Evolutionary conservation across 2,113 vertebrate genomes (phyloP).

Genomic region (Sylvietta virens): DNA sequence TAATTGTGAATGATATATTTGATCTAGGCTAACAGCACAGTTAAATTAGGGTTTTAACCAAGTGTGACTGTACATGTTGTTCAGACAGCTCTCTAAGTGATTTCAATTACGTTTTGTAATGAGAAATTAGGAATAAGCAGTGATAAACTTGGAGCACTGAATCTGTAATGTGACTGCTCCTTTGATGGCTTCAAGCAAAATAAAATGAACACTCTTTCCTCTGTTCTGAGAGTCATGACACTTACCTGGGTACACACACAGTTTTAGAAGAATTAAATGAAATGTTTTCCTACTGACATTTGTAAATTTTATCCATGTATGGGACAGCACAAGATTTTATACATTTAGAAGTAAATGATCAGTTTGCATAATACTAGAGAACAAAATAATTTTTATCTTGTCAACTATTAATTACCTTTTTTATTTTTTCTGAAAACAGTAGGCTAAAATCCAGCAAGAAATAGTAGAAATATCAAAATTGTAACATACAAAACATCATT

Average conservation of each 20-base stretch:
- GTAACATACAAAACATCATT: neutral
- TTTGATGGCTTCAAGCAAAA: neutral
- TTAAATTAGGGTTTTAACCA: neutral
- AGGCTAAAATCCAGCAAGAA: neutral
- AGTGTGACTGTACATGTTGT: neutral
- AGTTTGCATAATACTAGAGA: neutral
- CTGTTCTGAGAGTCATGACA: neutral
- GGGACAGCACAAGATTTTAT: neutral
- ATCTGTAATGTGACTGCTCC: neutral
- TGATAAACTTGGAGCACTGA: neutral
- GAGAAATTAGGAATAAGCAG: neutral
- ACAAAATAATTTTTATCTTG: neutral
- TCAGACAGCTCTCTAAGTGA: neutral
- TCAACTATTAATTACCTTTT: neutral
- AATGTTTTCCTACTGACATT: neutral
- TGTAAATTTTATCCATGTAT: neutral
- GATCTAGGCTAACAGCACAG: neutral
- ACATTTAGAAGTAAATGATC: neutral
- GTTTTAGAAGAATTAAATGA: neutral
- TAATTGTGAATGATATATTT: neutral
- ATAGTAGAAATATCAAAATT: neutral
- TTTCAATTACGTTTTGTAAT: neutral
- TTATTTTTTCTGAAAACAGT: slow-evolving; percentile 43
- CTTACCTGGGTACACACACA: neutral
- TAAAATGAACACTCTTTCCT: neutral